These are phyloP conservation scores for rat (Rattus norvegicus) DNA, from an alignment of 2,113 vertebrate species.

Conservation along the genomic window DNA sequence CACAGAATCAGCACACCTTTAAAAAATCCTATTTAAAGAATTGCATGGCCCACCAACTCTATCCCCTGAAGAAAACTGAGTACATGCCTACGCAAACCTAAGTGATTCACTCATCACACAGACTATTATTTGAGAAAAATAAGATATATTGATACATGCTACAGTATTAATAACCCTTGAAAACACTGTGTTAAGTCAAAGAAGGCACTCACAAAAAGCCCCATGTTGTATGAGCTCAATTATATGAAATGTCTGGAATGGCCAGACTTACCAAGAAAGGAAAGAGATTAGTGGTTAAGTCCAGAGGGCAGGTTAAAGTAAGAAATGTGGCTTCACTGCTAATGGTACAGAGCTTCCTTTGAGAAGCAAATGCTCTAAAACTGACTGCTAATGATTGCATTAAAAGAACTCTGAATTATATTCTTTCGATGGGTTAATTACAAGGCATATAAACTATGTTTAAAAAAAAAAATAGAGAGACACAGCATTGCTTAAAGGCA, in stretches of 20 bases:
- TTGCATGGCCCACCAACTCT: neutral
- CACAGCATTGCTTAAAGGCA: neutral
- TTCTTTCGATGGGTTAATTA: neutral
- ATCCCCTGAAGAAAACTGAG: neutral
- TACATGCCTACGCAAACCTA: neutral
- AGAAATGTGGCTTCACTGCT: neutral
- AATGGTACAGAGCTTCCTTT: neutral
- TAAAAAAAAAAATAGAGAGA: neutral
- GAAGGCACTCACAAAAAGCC: neutral
- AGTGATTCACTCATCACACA: neutral
- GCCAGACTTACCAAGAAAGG: neutral
- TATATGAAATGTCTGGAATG: neutral
- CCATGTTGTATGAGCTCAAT: neutral
- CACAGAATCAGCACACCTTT: neutral
- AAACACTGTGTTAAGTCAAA: conserved; percentile 23
- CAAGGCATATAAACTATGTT: neutral
- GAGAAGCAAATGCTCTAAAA: neutral
- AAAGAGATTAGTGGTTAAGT: neutral
- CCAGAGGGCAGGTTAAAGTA: neutral
- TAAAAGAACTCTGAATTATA: neutral
- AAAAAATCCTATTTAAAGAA: neutral
- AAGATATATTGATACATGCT: neutral
- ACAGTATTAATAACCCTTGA: neutral
- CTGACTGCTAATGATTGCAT: neutral
- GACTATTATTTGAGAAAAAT: conserved; percentile 26